phyloP scores from a whole-genome alignment of 2,113 vertebrate genomes.

The Cercopithecus mona region DNA sequence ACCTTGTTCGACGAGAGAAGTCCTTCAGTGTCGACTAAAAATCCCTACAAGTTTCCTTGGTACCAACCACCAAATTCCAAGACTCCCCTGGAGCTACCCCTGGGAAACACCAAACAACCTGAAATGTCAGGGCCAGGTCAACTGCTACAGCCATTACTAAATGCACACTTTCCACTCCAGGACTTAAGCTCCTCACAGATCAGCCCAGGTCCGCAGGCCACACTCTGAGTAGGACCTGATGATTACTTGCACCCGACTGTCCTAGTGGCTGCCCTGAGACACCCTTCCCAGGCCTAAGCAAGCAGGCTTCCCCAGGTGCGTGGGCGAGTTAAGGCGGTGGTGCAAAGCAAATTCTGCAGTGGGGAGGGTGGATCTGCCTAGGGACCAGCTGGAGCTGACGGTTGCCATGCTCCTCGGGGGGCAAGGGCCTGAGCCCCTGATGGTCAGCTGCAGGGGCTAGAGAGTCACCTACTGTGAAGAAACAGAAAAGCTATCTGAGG shows the following conservation, averaged over 20 bases:
- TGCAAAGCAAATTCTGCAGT: background rate
- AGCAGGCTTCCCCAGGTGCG: background rate
- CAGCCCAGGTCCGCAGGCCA: background rate
- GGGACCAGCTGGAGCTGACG: background rate
- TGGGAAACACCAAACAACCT: background rate
- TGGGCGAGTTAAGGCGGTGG: background rate
- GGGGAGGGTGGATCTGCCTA: background rate
- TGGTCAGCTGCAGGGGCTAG: background rate
- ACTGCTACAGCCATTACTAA: background rate
- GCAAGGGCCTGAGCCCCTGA: background rate
- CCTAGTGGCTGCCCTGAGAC: background rate
- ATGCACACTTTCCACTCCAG: background rate
- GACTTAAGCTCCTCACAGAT: rapidly evolving
- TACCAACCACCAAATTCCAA: background rate
- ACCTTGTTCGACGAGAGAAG: background rate
- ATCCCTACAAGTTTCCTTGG: background rate
- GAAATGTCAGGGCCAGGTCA: rapidly evolving
- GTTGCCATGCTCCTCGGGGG: background rate
- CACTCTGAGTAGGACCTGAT: background rate
- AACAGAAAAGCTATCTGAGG: background rate
- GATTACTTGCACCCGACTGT: background rate
- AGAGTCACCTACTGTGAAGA: background rate
- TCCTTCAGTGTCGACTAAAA: background rate
- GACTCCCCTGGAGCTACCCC: background rate
- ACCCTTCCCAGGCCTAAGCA: background rate